These are phyloP conservation scores for Saxidomus purpurata DNA, from an alignment of 1,140 invertebrate genomes.

Conservation along the genomic window DNA sequence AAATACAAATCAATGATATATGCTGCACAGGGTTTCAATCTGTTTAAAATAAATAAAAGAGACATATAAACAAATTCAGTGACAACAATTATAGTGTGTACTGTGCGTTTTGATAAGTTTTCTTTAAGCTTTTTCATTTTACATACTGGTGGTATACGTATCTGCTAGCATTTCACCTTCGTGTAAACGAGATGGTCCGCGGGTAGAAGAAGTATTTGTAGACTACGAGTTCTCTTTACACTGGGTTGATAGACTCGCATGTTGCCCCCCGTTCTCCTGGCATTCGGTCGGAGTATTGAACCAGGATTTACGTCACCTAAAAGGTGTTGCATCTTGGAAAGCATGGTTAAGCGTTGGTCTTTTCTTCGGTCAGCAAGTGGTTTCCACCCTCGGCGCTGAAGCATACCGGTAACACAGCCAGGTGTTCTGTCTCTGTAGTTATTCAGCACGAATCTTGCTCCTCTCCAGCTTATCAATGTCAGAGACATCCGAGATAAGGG, in stretches of 20 bases:
- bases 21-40: too few species aligned
- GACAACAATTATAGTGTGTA: too few species aligned
- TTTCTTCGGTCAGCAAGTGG: neutral
- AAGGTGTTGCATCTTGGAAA: neutral
- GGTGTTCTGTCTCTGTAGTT: neutral
- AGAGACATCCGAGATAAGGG: neutral
- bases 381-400: neutral
- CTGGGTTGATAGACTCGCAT: neutral
- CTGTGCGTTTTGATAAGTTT: too few species aligned
- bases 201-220: neutral
- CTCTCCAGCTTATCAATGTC: too few species aligned
- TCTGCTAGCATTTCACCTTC: too few species aligned
- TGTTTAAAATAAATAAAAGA: too few species aligned
- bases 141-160: too few species aligned
- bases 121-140: too few species aligned
- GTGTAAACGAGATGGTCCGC: neutral
- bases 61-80: too few species aligned
- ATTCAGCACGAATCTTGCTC: neutral
- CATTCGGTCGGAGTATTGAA: neutral
- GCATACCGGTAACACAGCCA: neutral
- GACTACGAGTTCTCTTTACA: neutral
- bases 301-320: neutral
- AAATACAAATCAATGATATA: too few species aligned
- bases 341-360: neutral
- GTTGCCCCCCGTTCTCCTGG: neutral